These are phyloP conservation scores for Drosophila gunungcola DNA, from an alignment of 1,140 invertebrate species.

Conservation along the genomic window DNA sequence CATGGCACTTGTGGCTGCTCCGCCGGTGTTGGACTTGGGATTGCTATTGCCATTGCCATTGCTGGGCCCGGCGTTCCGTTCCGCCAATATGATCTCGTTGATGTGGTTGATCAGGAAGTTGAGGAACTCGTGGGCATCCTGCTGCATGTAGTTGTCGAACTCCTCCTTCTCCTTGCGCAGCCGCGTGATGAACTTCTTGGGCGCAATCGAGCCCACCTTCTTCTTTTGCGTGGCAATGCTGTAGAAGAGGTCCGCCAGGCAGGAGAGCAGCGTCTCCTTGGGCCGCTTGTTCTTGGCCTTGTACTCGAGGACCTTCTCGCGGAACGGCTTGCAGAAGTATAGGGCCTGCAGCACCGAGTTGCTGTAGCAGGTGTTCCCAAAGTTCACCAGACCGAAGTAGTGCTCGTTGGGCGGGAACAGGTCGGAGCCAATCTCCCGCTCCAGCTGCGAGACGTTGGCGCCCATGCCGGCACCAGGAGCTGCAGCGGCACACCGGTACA, in stretches of 20 bases:
- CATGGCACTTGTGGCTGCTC: slow-evolving; percentile 18
- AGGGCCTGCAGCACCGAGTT: slow-evolving; percentile 99
- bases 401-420: slow-evolving; percentile 99
- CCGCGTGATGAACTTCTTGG: slow-evolving; percentile 99
- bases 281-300: slow-evolving; percentile 98
- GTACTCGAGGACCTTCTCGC: slow-evolving; percentile 99
- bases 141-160: slow-evolving; percentile 99
- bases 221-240: slow-evolving; percentile 99
- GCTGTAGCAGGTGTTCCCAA: slow-evolving; percentile 99
- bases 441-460: slow-evolving; percentile 98
- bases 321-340: slow-evolving; percentile 99
- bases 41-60: slow-evolving; percentile 17
- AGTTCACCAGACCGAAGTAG: slow-evolving; percentile 99
- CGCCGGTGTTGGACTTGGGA: slow-evolving; percentile 16
- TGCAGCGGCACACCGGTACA: slow-evolving; percentile 77
- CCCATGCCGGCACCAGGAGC: slow-evolving; percentile 87
- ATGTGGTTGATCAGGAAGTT: slow-evolving; percentile 99
- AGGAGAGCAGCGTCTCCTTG: slow-evolving; percentile 98
- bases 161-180: slow-evolving; percentile 99
- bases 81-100: slow-evolving; percentile 96
- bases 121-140: slow-evolving; percentile 99
- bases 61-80: slow-evolving; percentile 89
- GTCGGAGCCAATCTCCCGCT: slow-evolving; percentile 98
- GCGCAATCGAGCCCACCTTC: slow-evolving; percentile 99
- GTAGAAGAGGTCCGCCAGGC: slow-evolving; percentile 99